Evolutionary conservation across 35 echinoderm and acorn worm species (phyloP).

Genomic region (Holothuria glaberrima): DNA sequence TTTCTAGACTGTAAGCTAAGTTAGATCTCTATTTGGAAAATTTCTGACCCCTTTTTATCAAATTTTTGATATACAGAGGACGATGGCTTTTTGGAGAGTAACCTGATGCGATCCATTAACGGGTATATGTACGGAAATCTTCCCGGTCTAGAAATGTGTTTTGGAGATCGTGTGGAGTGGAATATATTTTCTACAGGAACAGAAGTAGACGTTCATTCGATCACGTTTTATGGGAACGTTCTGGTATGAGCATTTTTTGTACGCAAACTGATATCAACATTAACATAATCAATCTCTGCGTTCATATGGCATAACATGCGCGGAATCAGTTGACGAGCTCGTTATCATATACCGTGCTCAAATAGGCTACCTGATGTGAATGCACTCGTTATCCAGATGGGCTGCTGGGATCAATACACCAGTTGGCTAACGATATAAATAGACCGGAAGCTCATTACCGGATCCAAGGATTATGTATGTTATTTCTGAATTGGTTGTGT

Average conservation of each 20-base stretch:
- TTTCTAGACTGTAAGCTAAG: no score
- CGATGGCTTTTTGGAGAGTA: conserved; percentile 75
- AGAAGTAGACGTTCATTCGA: conserved; percentile 89
- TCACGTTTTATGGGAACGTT: conserved; percentile 83
- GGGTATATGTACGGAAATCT: conserved; percentile 87
- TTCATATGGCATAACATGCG: no score
- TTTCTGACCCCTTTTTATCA: not conserved
- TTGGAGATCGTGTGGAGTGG: conserved; percentile 78
- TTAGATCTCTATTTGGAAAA: not conserved
- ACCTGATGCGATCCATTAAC: conserved; percentile 80
- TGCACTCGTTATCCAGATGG: no score
- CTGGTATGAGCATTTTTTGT: conserved; percentile 57
- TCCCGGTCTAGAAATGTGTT: conserved; percentile 73
- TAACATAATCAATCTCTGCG: not conserved
- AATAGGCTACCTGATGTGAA: no score
- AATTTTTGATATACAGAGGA: conserved; percentile 62
- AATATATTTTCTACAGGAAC: conserved; percentile 80
- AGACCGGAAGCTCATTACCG: no score
- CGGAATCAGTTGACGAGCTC: no score
- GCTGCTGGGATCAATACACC: no score
- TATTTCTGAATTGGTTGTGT: no score
- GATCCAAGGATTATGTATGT: no score
- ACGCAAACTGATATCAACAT: not conserved
- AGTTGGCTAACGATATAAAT: no score
- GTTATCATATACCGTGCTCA: no score